phyloP scores from a whole-genome alignment of 2,113 vertebrate species.

The Rhinogobius similis region DNA sequence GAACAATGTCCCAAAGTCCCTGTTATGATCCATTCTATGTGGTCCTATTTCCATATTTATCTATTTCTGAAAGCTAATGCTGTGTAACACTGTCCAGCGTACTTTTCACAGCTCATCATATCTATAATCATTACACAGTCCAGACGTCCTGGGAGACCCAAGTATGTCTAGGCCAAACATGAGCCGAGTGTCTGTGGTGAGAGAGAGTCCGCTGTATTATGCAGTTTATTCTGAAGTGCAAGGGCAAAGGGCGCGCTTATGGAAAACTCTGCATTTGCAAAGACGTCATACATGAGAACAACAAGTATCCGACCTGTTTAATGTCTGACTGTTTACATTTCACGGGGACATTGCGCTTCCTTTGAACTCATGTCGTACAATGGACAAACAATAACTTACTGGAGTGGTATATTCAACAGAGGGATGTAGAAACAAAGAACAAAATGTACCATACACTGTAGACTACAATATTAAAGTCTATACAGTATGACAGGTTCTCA shows the following conservation, averaged over 20 bases:
- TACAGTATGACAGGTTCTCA: no score
- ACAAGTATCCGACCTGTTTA: background rate
- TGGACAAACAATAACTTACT: background rate
- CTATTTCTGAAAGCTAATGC: background rate
- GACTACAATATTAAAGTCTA: no score
- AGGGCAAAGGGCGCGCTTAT: background rate
- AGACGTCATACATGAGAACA: background rate
- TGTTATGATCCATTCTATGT: background rate
- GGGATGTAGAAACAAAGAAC: no score
- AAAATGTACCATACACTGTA: background rate
- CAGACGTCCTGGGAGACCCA: constrained; percentile 59
- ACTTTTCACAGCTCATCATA: constrained; percentile 36
- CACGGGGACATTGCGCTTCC: background rate
- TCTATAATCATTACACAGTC: constrained; percentile 54
- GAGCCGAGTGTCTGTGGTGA: constrained; percentile 15
- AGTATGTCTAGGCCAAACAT: constrained; percentile 59
- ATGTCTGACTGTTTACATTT: background rate
- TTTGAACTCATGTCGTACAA: background rate
- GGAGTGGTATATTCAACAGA: no score
- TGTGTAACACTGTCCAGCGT: constrained; percentile 21
- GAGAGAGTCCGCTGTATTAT: constrained; percentile 1
- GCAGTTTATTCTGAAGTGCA: background rate
- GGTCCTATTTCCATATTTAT: constrained; percentile 23
- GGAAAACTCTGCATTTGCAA: constrained; percentile 3
- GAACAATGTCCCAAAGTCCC: background rate